Base-by-base conservation (phyloP, 2,797 vertebrate genomes). In the Enteromius fasciolatus region DNA sequence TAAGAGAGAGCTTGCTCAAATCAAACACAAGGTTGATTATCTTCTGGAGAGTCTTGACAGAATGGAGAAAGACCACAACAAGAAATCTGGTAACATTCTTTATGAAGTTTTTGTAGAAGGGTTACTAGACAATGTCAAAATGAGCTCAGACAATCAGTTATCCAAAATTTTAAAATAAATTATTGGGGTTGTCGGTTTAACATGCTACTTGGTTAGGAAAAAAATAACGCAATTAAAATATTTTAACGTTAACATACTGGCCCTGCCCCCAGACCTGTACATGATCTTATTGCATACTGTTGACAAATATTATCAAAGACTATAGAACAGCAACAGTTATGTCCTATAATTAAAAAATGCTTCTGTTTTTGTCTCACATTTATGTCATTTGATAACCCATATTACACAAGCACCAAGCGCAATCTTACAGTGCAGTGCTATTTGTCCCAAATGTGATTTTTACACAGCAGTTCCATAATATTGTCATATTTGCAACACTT, bases 11-110 rank as follows among this genome's bases (percentile, higher is more conserved):
- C 93, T 97, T 76, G 94, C 95, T n/a, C 96, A 96, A 92, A 97
- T 97, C 90, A 97, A 97, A 87, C 94, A 96, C 92, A 97, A 96
- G 89, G 96, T 97, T 91, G 96, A 97, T 90, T 95, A 94, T 86
- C 93, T 97, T 75, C 91, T 97, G 90, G 95, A 96, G 88, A 97
- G 93, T 87, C 90, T 97, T 67, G 96, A 96, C 83, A 95, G 94
- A 87, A 97, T 97, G 91, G 97, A 97, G 87, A 96, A 96, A 85
- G 96, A 96, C 59, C 95, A 96, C 90, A 92, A 91, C 90, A 96
- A 96, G 90, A 95, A 95, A 92, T 83, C 85, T 20, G 83, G 86
- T 88, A 46, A 80, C 9, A 12, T 46, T 33, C 44, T 23, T 23
- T 8, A 15, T 20, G 18, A 7, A 11, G 9, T 12, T 73, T 70